Evolutionary conservation across 2,113 vertebrate species (phyloP), one percentile per base, ranked within the genome.

Genomic region (Blennius ocellaris): DNA sequence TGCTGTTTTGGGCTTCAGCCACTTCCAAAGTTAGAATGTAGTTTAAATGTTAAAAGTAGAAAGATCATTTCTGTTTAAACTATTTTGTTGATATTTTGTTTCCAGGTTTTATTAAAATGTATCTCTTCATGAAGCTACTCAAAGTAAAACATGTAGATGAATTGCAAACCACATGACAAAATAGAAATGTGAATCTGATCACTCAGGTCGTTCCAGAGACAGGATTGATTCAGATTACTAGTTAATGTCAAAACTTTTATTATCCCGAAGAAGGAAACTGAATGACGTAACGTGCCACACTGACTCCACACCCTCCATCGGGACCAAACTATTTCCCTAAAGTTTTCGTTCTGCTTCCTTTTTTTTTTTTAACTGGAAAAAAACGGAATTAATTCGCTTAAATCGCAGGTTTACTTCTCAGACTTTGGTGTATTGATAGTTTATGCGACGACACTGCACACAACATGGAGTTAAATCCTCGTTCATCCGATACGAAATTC

Each of bases 231-330:
- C 21, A 30, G 21, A 30, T 30, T 4, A 30, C 4, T 30, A 81
- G 65, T 81, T 85, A 63, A 73, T 69, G 3, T 17, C 39, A 37
- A 7, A 17, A 66, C 62, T 58, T 52, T 49, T 30, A 30, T 30
- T 2, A 30, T 2, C 21, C 1, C 8, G 43, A 57, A 72, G 66
- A 44, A 69, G 5, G 62, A 79, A 75, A 74, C 73, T 69, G 45
- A 72, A 78, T 91, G 87, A 93, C 92, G 90, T 92, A 80, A 92
- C 85, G 64, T 56, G 83, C 87, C 86, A 89, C 88, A 78, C 76
- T 81, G 4, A 0, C 53, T 88, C 87, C 89, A 90, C 88, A 78
- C 88, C 86, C 92, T 80, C 60, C 59, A 67, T 43, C n/a, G 59
- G 49, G 15, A 74, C 43, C 7, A 62, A 78, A 83, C 69, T 85